Evolutionary conservation across 2,113 vertebrate species (phyloP).

Genomic region (Anseranas semipalmata): DNA sequence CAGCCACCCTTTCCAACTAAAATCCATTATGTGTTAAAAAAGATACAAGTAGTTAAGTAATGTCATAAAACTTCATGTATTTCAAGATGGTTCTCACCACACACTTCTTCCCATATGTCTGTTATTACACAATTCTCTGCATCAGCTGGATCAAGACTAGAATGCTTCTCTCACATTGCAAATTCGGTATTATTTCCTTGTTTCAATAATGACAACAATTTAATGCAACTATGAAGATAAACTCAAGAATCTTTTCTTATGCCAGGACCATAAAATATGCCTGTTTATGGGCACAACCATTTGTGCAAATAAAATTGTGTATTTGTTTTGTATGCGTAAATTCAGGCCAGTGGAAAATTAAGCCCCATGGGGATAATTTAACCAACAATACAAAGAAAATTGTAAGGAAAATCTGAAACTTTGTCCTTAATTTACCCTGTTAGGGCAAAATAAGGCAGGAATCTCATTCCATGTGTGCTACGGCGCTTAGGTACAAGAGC

Average conservation of each 20-base stretch:
- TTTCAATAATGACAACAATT: neutral
- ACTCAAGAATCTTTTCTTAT: neutral
- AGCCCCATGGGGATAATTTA: conserved; percentile 12
- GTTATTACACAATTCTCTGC: neutral
- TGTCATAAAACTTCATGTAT: neutral
- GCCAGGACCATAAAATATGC: neutral
- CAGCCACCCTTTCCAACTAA: neutral
- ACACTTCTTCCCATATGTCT: neutral
- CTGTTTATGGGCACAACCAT: neutral
- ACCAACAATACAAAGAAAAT: conserved; percentile 38
- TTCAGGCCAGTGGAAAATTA: conserved; percentile 45
- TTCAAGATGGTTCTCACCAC: neutral
- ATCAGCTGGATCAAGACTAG: neutral
- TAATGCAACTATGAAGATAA: neutral
- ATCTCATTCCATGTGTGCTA: conserved; percentile 4
- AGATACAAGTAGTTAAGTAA: neutral
- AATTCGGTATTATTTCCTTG: neutral
- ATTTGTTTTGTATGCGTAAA: conserved; percentile 1
- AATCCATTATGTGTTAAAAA: neutral
- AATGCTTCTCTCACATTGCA: neutral
- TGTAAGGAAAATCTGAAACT: conserved; percentile 23
- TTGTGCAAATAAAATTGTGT: neutral
- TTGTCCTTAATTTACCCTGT: conserved; percentile 53
- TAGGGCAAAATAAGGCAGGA: neutral
- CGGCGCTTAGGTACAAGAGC: neutral